Conservation (phyloP, 2,113 vertebrate genomes). For the Psephotus haematonotus region DNA sequence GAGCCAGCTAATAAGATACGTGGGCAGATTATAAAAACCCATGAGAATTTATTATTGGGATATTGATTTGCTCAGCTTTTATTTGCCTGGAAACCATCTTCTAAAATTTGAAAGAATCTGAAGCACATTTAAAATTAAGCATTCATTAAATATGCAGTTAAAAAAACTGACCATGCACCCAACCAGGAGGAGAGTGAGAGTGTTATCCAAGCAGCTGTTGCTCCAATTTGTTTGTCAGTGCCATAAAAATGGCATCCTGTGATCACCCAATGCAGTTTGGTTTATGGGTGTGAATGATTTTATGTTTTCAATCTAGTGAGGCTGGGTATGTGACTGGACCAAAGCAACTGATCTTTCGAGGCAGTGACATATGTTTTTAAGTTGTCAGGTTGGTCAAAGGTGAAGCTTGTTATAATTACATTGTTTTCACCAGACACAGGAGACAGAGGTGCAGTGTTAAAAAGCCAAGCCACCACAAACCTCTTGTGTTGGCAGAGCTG, state of each 20-base stretch:
- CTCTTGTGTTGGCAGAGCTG: not conserved
- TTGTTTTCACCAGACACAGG: not conserved
- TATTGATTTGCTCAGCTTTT: not conserved
- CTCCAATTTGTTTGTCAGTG: not conserved
- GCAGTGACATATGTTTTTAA: not conserved
- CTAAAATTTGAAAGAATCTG: not conserved
- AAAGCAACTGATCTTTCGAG: not conserved
- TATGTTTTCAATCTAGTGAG: not conserved
- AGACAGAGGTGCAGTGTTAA: not conserved
- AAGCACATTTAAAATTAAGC: not conserved
- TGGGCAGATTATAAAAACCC: not conserved
- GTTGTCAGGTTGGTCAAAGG: not conserved
- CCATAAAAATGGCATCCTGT: not conserved
- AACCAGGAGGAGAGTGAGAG: not conserved
- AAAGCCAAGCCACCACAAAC: not conserved
- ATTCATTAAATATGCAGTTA: not conserved
- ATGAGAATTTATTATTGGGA: not conserved
- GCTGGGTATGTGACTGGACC: not conserved
- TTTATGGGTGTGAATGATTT: not conserved
- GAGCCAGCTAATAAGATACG: not conserved
- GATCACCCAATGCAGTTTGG: not conserved
- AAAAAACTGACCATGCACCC: not conserved
- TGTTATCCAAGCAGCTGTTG: not conserved
- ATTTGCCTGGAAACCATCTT: not conserved
- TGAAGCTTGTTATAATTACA: not conserved